phyloP scores from a whole-genome alignment of 2,888 invertebrate species.

The Acanthosoma haemorrhoidale region DNA sequence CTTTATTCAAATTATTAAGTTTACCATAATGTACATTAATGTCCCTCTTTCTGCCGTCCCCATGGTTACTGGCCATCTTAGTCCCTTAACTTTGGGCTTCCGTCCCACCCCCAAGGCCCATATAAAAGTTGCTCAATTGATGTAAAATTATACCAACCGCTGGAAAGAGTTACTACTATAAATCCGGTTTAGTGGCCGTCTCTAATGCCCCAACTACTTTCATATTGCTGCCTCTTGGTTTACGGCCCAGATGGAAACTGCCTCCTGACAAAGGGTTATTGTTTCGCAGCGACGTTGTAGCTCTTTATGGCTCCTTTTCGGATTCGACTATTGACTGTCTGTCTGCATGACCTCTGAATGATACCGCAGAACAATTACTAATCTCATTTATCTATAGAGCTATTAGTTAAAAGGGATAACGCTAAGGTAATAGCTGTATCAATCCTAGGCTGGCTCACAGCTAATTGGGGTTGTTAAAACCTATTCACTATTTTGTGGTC shows the following conservation, averaged over 20 bases:
- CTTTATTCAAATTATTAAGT: slow-evolving; percentile 36
- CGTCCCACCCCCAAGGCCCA: background rate
- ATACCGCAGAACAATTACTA: too few species aligned
- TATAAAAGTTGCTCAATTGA: slow-evolving; percentile 29
- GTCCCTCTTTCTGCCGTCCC: slow-evolving; percentile 7
- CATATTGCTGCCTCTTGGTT: slow-evolving; percentile 26
- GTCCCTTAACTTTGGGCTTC: background rate
- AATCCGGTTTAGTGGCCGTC: slow-evolving; percentile 30
- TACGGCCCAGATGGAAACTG: background rate
- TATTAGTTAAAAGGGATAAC: too few species aligned
- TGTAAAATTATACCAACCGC: slow-evolving; percentile 24
- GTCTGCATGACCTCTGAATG: too few species aligned
- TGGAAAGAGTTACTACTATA: slow-evolving; percentile 20
- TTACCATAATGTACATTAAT: slow-evolving; percentile 29
- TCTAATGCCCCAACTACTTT: slow-evolving; percentile 32
- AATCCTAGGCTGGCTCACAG: too few species aligned
- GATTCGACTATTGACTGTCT: background rate
- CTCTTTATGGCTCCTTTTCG: background rate
- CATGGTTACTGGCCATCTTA: background rate
- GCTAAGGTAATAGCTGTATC: too few species aligned
- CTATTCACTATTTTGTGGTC: too few species aligned
- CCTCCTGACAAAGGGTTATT: slow-evolving; percentile 33
- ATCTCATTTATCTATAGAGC: too few species aligned
- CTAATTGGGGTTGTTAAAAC: too few species aligned
- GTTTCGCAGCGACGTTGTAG: slow-evolving; percentile 13